These are phyloP conservation scores for Malacosoma neustria DNA, from an alignment of 2,888 invertebrate species.

Conservation along the genomic window DNA sequence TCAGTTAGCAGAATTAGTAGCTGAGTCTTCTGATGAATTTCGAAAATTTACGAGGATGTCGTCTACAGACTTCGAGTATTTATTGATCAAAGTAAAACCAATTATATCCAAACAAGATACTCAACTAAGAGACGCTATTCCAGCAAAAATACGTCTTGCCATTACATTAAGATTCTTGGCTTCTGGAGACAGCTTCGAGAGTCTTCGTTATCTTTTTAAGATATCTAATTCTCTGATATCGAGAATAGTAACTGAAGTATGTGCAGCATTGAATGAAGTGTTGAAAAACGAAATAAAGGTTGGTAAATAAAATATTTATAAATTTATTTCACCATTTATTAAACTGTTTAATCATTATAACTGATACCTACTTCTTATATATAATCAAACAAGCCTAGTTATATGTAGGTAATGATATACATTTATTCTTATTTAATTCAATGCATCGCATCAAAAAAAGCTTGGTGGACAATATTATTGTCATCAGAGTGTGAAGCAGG, in stretches of 20 bases:
- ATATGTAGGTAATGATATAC: too few species aligned
- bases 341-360: too few species aligned
- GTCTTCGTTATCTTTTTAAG: conserved; percentile 4
- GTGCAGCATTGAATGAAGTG: not conserved
- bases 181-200: conserved; percentile 3
- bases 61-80: conserved; percentile 4
- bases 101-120: conserved; percentile 6
- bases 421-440: too few species aligned
- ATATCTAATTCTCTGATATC: conserved; percentile 1
- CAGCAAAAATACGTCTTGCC: conserved; percentile 7
- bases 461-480: too few species aligned
- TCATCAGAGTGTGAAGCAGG: too few species aligned
- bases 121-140: conserved; percentile 5
- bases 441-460: too few species aligned
- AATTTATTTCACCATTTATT: too few species aligned
- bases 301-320: too few species aligned
- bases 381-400: too few species aligned
- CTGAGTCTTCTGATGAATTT: conserved; percentile 2
- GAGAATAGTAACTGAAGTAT: conserved; percentile 1
- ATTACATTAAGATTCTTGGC: conserved; percentile 6
- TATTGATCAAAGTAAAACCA: conserved; percentile 6
- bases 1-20: too few species aligned
- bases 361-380: too few species aligned
- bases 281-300: conserved; percentile 1
- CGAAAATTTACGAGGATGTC: conserved; percentile 5